These are phyloP conservation scores for Acholoe squamosa DNA, from an alignment of 2,888 invertebrate species.

Conservation along the genomic window DNA sequence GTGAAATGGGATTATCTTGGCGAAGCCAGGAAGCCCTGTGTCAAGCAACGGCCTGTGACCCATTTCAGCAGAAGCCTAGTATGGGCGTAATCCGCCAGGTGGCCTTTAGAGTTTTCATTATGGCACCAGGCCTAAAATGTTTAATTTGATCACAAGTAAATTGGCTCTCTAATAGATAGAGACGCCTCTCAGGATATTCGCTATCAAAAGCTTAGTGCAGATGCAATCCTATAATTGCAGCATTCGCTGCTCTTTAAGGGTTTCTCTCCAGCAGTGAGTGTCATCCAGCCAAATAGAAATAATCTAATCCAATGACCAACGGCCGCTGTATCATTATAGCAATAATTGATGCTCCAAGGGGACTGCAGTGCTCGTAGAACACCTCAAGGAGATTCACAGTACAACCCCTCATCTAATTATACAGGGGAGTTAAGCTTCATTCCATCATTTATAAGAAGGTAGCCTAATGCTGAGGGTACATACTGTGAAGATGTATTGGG, in stretches of 20 bases:
- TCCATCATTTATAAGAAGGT: no score
- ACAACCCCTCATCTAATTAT: no score
- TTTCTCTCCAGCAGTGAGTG: no score
- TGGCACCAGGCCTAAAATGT: not conserved
- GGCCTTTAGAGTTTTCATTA: not conserved
- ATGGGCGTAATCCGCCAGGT: constrained; percentile 21
- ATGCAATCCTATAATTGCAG: constrained; percentile 25
- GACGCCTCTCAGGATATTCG: not conserved
- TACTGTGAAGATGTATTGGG: no score
- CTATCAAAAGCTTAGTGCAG: constrained; percentile 31
- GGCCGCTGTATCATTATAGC: no score
- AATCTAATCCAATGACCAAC: no score
- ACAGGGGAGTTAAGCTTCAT: no score
- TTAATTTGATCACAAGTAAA: constrained; percentile 39
- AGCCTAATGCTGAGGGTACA: no score
- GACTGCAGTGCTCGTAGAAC: no score
- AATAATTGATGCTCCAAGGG: no score
- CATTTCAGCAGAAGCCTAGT: constrained; percentile 22
- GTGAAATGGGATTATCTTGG: constrained; percentile 50
- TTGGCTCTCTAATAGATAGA: constrained; percentile 46
- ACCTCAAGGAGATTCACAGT: no score
- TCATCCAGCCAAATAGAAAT: no score
- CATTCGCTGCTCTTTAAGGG: not conserved
- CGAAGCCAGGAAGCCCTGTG: constrained; percentile 26
- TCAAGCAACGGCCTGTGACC: constrained; percentile 7